phyloP scores from a whole-genome alignment of 2,888 invertebrate species.

The Tetranychus truncatus region DNA sequence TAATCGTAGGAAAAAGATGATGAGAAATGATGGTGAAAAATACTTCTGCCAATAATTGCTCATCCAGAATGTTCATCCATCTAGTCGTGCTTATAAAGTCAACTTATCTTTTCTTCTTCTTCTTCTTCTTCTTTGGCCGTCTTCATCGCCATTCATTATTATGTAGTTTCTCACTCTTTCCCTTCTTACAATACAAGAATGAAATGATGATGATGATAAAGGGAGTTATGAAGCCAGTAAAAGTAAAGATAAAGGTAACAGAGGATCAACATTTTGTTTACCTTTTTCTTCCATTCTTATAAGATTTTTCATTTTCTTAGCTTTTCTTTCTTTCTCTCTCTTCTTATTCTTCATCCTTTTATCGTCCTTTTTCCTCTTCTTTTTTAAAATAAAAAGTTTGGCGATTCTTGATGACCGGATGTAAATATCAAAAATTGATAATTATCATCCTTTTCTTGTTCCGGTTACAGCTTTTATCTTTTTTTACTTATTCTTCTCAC shows the following conservation, averaged over 20 bases:
- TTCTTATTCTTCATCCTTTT: too few species aligned
- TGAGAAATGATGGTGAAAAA: neutral
- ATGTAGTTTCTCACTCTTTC: neutral
- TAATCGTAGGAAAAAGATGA: neutral
- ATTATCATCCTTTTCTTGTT: too few species aligned
- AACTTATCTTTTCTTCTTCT: neutral
- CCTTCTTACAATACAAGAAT: neutral
- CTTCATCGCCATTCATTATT: neutral
- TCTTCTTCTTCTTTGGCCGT: neutral
- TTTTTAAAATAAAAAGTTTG: too few species aligned
- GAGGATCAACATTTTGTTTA: too few species aligned
- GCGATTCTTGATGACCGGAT: too few species aligned
- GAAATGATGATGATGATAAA: neutral
- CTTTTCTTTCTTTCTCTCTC: too few species aligned
- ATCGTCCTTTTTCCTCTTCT: too few species aligned
- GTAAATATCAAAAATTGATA: too few species aligned
- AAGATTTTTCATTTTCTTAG: too few species aligned
- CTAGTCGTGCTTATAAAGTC: neutral
- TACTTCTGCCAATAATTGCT: neutral
- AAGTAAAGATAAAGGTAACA: neutral
- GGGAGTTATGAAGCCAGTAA: neutral
- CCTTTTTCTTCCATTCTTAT: too few species aligned
- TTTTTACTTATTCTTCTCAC: too few species aligned
- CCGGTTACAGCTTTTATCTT: too few species aligned
- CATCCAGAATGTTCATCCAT: constrained; percentile 1